A percentile compares a stretch with the other conserved stretches of the same genome.
Evolutionary conservation across 2,797 vertebrate species (phyloP).

Genomic region (Buphagus erythrorhynchus): DNA sequence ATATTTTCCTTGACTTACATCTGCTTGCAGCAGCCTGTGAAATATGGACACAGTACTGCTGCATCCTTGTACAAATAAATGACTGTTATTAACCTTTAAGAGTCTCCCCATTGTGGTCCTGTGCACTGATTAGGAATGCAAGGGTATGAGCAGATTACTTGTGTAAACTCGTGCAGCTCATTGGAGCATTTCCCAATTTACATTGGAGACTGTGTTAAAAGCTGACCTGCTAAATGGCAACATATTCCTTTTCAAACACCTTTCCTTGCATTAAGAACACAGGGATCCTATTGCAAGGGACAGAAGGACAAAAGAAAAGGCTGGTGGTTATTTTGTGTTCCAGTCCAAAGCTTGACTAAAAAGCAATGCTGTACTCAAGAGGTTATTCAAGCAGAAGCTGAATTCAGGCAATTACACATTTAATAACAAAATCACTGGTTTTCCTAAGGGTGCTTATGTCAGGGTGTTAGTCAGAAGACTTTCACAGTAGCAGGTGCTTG

Average conservation of each 20-base stretch:
- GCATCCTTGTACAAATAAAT: background rate
- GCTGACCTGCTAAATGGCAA: background rate
- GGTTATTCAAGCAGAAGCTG: background rate
- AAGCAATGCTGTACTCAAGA: background rate
- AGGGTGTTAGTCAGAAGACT: background rate
- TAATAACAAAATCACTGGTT: background rate
- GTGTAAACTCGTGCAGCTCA: background rate
- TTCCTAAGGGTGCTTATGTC: background rate
- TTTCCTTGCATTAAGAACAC: background rate
- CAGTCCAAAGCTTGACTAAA: background rate
- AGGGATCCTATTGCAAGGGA: background rate
- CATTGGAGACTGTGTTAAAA: background rate
- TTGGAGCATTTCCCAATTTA: background rate
- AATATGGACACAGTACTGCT: background rate
- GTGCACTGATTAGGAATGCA: background rate
- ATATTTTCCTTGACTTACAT: background rate
- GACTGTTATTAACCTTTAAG: background rate
- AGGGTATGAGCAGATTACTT: background rate
- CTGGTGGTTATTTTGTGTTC: background rate
- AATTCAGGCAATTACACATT: background rate
- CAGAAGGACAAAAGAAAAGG: background rate
- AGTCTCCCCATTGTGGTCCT: background rate
- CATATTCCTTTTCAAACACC: background rate
- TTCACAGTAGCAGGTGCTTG: background rate
- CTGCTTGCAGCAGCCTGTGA: background rate